phyloP scores from a whole-genome alignment of 2,888 invertebrate species.

The Dromius quadrimaculatus region DNA sequence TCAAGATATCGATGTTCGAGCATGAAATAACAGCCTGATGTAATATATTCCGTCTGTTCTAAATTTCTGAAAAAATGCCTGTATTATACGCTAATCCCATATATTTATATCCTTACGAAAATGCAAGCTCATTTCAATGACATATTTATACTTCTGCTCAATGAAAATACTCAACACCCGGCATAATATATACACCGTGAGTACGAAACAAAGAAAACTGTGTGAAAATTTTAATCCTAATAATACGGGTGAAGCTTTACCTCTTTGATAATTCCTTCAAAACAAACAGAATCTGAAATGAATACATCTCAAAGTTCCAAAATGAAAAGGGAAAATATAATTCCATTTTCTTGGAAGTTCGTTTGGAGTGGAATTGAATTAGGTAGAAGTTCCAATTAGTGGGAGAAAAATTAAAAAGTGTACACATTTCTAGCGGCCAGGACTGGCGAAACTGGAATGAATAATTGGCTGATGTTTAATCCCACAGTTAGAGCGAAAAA shows the following conservation, averaged over 20 bases:
- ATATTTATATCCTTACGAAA: no score
- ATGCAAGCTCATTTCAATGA: no score
- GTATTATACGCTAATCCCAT: no score
- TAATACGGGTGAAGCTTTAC: background rate
- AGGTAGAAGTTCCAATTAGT: slow-evolving; percentile 38
- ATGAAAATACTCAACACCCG: no score
- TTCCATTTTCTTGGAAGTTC: slow-evolving; percentile 33
- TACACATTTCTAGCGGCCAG: background rate
- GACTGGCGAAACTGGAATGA: background rate
- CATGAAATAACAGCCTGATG: no score
- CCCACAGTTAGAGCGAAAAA: slow-evolving; percentile 20
- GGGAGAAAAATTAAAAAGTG: slow-evolving; percentile 40
- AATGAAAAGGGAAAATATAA: slow-evolving; percentile 35
- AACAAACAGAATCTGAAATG: slow-evolving; percentile 30
- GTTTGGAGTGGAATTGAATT: slow-evolving; percentile 30
- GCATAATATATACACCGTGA: no score
- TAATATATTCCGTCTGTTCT: no score
- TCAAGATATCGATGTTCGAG: no score
- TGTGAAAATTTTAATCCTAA: no score
- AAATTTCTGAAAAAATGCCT: no score
- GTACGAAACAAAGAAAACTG: no score
- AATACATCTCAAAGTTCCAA: slow-evolving; percentile 15
- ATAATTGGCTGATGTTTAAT: slow-evolving; percentile 33
- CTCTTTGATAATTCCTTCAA: slow-evolving; percentile 15
- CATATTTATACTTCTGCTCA: no score